Conservation (phyloP, 2,888 invertebrate genomes). For the Furcula furcula region DNA sequence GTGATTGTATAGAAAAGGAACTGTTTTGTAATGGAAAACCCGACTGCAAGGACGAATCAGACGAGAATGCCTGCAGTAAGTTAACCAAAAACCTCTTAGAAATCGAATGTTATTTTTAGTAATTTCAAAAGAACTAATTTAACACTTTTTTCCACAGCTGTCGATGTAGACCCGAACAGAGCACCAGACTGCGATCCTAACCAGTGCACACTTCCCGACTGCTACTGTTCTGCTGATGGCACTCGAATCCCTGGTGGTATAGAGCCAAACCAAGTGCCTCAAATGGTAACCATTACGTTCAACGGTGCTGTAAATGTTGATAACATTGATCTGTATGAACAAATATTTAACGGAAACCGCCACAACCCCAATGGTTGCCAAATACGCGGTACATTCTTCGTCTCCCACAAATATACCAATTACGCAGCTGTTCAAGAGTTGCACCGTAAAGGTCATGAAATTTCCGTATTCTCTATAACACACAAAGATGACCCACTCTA, state of each 20-base stretch:
- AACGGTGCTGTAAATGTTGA: slow-evolving; percentile 96
- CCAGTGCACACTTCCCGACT: slow-evolving; percentile 94
- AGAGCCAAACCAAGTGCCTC: slow-evolving; percentile 92
- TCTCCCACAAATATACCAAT: slow-evolving; percentile 95
- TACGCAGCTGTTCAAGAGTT: slow-evolving; percentile 95
- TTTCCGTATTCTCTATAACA: slow-evolving; percentile 94
- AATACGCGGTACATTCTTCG: slow-evolving; percentile 94
- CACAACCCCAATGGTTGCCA: slow-evolving; percentile 95
- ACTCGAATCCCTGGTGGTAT: slow-evolving; percentile 93
- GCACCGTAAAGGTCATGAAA: slow-evolving; percentile 94
- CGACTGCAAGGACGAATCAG: slow-evolving; percentile 96
- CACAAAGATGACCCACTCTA: slow-evolving; percentile 96
- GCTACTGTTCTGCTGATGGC: slow-evolving; percentile 96
- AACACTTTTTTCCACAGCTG: slow-evolving; percentile 83
- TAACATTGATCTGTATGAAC: slow-evolving; percentile 95
- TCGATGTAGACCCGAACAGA: slow-evolving; percentile 94
- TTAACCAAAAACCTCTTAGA: slow-evolving; percentile 49
- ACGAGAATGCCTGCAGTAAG: slow-evolving; percentile 97
- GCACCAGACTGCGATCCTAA: slow-evolving; percentile 95
- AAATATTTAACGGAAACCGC: slow-evolving; percentile 92
- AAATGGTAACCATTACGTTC: slow-evolving; percentile 96
- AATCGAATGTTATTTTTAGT: background rate
- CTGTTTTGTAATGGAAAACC: slow-evolving; percentile 96
- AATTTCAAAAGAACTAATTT: no score
- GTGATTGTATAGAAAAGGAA: slow-evolving; percentile 95